Conservation (phyloP, 2,113 vertebrate species). For the Ranitomeya imitator region DNA sequence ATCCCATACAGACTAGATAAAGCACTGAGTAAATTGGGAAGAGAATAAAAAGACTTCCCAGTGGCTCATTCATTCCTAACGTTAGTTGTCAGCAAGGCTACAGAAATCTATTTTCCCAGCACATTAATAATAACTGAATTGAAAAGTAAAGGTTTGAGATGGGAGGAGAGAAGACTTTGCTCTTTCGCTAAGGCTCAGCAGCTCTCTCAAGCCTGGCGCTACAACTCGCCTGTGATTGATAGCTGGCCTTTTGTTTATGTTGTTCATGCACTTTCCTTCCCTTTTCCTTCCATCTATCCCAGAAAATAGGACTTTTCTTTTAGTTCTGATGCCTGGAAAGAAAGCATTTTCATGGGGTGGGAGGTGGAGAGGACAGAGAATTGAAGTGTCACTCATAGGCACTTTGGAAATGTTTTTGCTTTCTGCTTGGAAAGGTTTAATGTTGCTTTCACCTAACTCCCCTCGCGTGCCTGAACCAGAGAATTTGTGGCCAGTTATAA, state of each 20-base stretch:
- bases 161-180: conserved; percentile 49
- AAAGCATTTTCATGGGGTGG: conserved; percentile 62
- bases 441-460: conserved; percentile 46
- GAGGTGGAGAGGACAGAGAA: conserved; percentile 58
- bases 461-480: conserved; percentile 43
- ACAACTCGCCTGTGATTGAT: conserved; percentile 59
- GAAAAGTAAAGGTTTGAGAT: conserved; percentile 57
- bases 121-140: conserved; percentile 62
- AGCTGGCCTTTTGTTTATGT: conserved; percentile 34
- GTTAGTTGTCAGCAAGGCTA: conserved; percentile 57
- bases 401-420: conserved; percentile 64
- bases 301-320: conserved; percentile 60
- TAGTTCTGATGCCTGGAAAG: conserved; percentile 59
- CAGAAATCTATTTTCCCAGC: conserved; percentile 59
- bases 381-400: conserved; percentile 69
- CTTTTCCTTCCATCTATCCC: conserved; percentile 53
- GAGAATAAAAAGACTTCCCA: not conserved
- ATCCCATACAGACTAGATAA: conserved; percentile 32
- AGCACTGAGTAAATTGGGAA: conserved; percentile 20
- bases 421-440: not conserved
- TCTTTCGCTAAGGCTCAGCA: conserved; percentile 15
- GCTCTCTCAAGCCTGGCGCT: conserved; percentile 27
- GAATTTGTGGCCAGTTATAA: conserved; percentile 1
- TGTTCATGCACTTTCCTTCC: conserved; percentile 62
- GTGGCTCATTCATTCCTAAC: conserved; percentile 39